Percentiles rank a stretch among this genome's conserved stretches.
phyloP scores from a whole-genome alignment of 2,797 vertebrate species.

The Betta splendens region DNA sequence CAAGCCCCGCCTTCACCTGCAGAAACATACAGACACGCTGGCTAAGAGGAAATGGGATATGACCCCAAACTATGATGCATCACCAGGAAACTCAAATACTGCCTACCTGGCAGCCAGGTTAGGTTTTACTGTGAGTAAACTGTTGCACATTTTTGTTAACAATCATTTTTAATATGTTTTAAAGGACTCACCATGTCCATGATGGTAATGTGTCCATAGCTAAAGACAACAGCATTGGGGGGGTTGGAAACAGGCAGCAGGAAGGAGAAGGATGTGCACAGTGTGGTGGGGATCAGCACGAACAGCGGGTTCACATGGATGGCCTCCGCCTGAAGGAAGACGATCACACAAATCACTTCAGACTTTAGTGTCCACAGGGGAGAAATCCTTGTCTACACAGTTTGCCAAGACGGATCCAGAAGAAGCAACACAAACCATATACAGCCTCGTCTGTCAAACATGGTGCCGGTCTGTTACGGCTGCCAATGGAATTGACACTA shows the following conservation, averaged over 20 bases:
- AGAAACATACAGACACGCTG: constrained; percentile 7
- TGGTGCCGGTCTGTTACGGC: too few species aligned
- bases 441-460: too few species aligned
- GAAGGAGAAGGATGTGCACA: constrained; percentile 93
- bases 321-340: constrained; percentile 84
- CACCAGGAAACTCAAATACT: too few species aligned
- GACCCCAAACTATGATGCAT: too few species aligned
- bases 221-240: constrained; percentile 90
- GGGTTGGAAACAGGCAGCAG: constrained; percentile 92
- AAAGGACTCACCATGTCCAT: constrained; percentile 86
- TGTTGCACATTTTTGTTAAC: not conserved
- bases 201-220: constrained; percentile 87
- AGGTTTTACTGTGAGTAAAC: not conserved
- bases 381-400: too few species aligned
- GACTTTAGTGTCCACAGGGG: too few species aligned
- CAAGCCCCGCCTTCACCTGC: constrained; percentile 93
- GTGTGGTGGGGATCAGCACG: constrained; percentile 88
- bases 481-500: too few species aligned
- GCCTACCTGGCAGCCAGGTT: not conserved
- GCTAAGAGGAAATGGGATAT: too few species aligned
- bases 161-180: not conserved
- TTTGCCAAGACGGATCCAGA: too few species aligned
- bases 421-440: too few species aligned
- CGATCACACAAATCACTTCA: not conserved
- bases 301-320: constrained; percentile 90